Base-by-base conservation (phyloP, 1,140 invertebrate species). In the Trichoplusia ni region DNA sequence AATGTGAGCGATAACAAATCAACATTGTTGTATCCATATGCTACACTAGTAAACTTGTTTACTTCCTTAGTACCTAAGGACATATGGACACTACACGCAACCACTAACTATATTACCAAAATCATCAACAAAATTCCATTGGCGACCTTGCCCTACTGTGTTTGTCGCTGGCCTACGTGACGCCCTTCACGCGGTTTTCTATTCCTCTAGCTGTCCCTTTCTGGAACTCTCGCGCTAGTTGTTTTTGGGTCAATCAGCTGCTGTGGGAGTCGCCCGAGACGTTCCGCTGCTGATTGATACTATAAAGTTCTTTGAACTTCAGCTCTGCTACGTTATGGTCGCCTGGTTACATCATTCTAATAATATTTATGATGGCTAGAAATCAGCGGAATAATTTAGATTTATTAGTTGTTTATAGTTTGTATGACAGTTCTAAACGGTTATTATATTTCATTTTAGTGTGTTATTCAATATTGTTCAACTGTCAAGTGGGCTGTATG, bases 141-240 rank as follows among this genome's bases (percentile, higher is more conserved):
- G 27, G 16, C 53, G 75, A 67, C 74, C 79, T 81, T 81, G 69
- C 66, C 71, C 79, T 58, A 78, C 66, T 60, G 67, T 25, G 19
- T 14, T 64, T 19, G 37, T 38, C 11, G 33, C 44, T 25, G 29
- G 73, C 66, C 73, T 82, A 80, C 80, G 80, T 82, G 77, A 82
- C 78, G 68, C 51, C 51, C 46, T 47, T 23, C 73, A 73, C 80
- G 78, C 62, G 46, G 29, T 64, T 67, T 71, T 66, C 58, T 58
- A 70, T 67, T 60, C 61, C 65, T 46, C 62, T 64, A 61, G 44
- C 35, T n/a, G 47, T 67, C 62, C 61, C 59, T 64, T 53, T 69
- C 49, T 40, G 47, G 35, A 44, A 40, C 19, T 63, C 21, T 23
- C 67, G 33, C 33, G 59, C 21, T 38, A 65, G 44, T 49, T 64